A percentile compares a stretch with the other conserved stretches of the same genome.
phyloP scores from a whole-genome alignment of 2,113 vertebrate species.

The Aepyceros melampus region DNA sequence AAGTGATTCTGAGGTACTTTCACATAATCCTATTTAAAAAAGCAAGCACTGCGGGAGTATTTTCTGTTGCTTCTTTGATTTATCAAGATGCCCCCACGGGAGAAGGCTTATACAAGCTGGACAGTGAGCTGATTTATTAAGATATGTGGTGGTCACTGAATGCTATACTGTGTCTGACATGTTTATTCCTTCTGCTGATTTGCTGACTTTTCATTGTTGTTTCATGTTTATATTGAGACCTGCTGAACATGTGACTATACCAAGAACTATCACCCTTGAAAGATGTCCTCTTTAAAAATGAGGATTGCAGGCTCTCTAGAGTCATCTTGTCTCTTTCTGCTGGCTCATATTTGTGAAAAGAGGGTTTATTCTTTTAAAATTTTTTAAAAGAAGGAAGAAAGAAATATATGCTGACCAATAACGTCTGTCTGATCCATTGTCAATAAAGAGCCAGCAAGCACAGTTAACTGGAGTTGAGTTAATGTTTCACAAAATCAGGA shows the following conservation, averaged over 20 bases:
- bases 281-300: neutral
- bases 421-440: neutral
- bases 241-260: neutral
- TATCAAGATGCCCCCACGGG: neutral
- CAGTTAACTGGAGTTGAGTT: neutral
- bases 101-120: neutral
- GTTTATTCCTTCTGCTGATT: neutral
- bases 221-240: neutral
- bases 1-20: neutral
- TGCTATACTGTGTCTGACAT: neutral
- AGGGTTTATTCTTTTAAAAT: neutral
- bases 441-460: neutral
- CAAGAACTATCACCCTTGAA: neutral
- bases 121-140: neutral
- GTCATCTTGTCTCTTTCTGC: neutral
- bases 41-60: neutral
- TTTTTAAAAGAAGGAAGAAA: too few species aligned
- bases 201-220: neutral
- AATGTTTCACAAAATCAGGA: neutral
- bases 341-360: neutral
- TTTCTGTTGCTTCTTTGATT: neutral
- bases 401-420: neutral
- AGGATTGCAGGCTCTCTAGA: neutral
- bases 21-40: neutral
- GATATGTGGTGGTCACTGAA: neutral